Evolutionary conservation across 2,888 invertebrate genomes (phyloP).

Genomic region (Orchesella flavescens): DNA sequence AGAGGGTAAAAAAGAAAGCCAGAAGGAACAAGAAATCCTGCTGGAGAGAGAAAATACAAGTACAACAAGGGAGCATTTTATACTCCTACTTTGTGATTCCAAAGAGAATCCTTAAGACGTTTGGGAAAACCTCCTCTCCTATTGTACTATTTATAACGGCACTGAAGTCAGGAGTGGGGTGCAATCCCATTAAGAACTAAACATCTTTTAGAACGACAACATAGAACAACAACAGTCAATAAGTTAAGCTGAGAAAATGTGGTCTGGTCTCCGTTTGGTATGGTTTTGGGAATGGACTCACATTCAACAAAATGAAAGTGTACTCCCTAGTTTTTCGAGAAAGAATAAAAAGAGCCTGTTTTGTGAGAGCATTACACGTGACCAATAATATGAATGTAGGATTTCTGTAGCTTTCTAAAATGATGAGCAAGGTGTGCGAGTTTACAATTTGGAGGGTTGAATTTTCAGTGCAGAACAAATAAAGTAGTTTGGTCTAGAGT

Average conservation of each 20-base stretch:
- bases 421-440: neutral
- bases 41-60: conserved; percentile 10
- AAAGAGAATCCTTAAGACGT: conserved; percentile 57
- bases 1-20: conserved; percentile 12
- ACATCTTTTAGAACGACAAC: conserved; percentile 56
- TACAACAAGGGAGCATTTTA: conserved; percentile 58
- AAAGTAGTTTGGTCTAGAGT: too few species aligned
- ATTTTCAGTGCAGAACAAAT: too few species aligned
- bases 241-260: conserved; percentile 63
- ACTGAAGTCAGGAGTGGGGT: conserved; percentile 30
- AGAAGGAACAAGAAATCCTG: conserved; percentile 22
- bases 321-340: conserved; percentile 38
- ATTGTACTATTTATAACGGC: conserved; percentile 23
- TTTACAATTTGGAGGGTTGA: too few species aligned
- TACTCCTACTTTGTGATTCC: conserved; percentile 57
- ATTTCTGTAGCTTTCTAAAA: too few species aligned
- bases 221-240: conserved; percentile 62
- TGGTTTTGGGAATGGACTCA: conserved; percentile 9
- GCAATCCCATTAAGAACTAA: conserved; percentile 47
- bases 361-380: too few species aligned
- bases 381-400: too few species aligned
- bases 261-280: conserved; percentile 35
- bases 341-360: neutral
- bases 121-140: conserved; percentile 29
- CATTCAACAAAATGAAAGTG: conserved; percentile 29